These are phyloP conservation scores for Doryteuthis pealeii DNA, from an alignment of 1,140 invertebrate genomes.

Conservation along the genomic window DNA sequence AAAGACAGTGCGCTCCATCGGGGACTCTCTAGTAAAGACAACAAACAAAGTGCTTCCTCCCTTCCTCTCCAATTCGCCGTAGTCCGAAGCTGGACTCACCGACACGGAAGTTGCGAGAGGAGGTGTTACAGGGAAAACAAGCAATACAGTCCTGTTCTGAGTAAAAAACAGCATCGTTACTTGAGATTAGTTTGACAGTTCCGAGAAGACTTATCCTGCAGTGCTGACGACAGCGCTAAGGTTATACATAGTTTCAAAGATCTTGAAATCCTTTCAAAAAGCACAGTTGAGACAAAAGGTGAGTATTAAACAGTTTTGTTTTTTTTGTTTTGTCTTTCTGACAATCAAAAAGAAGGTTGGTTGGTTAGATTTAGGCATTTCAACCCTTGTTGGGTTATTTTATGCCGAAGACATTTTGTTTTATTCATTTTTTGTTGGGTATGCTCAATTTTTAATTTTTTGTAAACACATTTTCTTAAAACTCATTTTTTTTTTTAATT, in stretches of 20 bases:
- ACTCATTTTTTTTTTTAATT: too few species aligned
- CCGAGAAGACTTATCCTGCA: constrained; percentile 76
- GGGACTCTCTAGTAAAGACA: constrained; percentile 30
- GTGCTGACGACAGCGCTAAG: constrained; percentile 64
- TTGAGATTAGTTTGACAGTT: constrained; percentile 75
- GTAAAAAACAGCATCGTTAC: constrained; percentile 39
- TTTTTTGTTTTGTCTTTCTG: too few species aligned
- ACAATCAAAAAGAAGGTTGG: too few species aligned
- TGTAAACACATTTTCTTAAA: too few species aligned
- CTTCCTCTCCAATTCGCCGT: constrained; percentile 45
- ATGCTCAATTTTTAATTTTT: too few species aligned
- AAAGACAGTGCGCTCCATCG: neutral
- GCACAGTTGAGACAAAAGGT: constrained; percentile 92
- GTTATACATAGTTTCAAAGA: constrained; percentile 76
- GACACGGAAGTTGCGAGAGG: constrained; percentile 38
- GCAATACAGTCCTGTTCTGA: constrained; percentile 50
- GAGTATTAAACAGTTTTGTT: constrained; percentile 12
- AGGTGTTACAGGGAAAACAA: constrained; percentile 40
- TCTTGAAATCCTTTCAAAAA: constrained; percentile 92
- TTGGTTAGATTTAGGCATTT: too few species aligned
- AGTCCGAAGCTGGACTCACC: constrained; percentile 36
- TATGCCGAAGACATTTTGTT: too few species aligned
- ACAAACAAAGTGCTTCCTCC: constrained; percentile 49
- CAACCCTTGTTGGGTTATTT: too few species aligned
- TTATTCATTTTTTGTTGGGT: too few species aligned